phyloP scores from a whole-genome alignment of 2,797 vertebrate genomes.

The Leptodactylus fallax region DNA sequence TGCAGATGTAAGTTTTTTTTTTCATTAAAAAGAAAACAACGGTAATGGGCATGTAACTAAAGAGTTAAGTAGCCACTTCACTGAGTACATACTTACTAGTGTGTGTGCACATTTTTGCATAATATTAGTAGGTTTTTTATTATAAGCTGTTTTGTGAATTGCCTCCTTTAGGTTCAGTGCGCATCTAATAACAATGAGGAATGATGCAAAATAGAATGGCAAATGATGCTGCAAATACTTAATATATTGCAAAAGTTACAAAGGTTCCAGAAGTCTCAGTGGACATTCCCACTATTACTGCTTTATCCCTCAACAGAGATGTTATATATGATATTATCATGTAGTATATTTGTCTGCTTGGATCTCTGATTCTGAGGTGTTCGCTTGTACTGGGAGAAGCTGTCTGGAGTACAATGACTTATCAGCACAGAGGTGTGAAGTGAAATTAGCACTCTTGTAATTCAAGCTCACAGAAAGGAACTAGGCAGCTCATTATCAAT shows the following conservation, averaged over 20 bases:
- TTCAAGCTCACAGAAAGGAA: conserved; percentile 59
- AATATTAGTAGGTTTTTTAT: neutral
- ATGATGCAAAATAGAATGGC: neutral
- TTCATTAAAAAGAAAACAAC: too few relatives aligned
- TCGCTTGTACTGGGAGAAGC: neutral
- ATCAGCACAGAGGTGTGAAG: conserved; percentile 46
- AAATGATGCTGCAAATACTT: too few relatives aligned
- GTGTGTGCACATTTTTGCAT: neutral
- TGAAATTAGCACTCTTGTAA: conserved; percentile 53
- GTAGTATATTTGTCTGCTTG: neutral
- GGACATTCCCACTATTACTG: neutral
- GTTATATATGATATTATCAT: neutral
- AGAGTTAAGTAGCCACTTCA: neutral
- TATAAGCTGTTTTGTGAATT: neutral
- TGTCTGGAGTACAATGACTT: conserved; percentile 31
- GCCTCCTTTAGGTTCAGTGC: neutral
- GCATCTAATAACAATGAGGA: neutral
- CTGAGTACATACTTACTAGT: neutral
- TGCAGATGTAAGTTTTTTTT: too few relatives aligned
- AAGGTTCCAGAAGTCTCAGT: neutral
- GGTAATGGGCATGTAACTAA: too few relatives aligned
- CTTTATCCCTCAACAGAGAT: neutral
- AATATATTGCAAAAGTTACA: neutral
- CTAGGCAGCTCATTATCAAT: conserved; percentile 68
- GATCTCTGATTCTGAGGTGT: neutral